Percentiles rank a stretch among this genome's conserved stretches.
Evolutionary conservation across 2,888 invertebrate species (phyloP).

Genomic region (Vanessa cardui): DNA sequence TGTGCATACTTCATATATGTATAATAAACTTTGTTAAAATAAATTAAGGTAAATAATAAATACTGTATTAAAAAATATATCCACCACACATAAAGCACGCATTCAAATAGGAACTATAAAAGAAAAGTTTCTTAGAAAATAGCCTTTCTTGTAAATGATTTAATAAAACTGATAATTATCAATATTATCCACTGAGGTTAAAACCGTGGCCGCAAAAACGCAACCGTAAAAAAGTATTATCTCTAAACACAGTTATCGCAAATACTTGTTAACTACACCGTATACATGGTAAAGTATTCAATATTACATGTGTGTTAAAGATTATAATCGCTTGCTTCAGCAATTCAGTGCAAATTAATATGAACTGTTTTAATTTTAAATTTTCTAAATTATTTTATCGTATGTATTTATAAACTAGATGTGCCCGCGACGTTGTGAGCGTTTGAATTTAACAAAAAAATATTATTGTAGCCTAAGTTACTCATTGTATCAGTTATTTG

Average conservation of each 20-base stretch:
- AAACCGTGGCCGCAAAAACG: conserved; percentile 3
- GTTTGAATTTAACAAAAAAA: too few species aligned
- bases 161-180: conserved; percentile 11
- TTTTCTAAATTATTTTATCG: too few species aligned
- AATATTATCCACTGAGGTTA: conserved; percentile 10
- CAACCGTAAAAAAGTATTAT: conserved; percentile 7
- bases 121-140: conserved; percentile 1
- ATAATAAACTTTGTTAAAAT: too few species aligned
- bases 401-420: too few species aligned
- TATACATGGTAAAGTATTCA: neutral
- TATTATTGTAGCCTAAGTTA: too few species aligned
- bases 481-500: too few species aligned
- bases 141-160: conserved; percentile 10
- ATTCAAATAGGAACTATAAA: conserved; percentile 1
- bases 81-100: conserved; percentile 5
- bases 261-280: neutral
- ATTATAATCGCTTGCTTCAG: neutral
- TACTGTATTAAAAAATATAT: neutral
- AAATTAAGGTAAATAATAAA: too few species aligned
- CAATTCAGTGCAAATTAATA: too few species aligned
- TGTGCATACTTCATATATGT: too few species aligned
- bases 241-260: neutral
- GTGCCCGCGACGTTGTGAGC: too few species aligned
- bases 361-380: too few species aligned
- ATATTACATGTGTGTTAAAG: neutral